phyloP scores from a whole-genome alignment of 2,797 vertebrate species.

The Syndactyla subalaris region DNA sequence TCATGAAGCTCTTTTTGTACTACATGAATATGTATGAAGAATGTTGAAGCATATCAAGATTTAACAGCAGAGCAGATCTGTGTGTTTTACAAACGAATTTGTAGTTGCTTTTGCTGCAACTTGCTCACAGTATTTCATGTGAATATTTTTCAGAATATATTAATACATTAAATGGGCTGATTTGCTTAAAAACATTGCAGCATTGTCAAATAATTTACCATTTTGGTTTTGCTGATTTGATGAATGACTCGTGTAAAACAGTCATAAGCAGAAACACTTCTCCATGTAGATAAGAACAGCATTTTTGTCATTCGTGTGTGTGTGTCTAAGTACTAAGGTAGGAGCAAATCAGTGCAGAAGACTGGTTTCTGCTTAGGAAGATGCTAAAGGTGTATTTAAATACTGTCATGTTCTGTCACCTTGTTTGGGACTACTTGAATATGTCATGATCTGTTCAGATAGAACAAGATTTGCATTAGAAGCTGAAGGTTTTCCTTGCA shows the following conservation, averaged over 20 bases:
- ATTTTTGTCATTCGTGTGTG: background rate
- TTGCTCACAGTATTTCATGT: background rate
- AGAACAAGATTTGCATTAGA: background rate
- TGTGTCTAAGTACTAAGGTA: background rate
- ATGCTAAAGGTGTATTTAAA: background rate
- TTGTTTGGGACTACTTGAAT: background rate
- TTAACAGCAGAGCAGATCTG: background rate
- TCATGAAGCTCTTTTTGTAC: background rate
- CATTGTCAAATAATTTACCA: background rate
- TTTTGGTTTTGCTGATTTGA: conserved; percentile 1
- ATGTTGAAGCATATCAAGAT: background rate
- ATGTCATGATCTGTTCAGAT: background rate
- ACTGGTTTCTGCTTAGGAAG: background rate
- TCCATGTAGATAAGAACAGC: background rate
- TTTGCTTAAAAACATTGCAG: background rate
- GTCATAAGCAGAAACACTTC: background rate
- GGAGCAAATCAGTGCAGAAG: background rate
- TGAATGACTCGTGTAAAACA: background rate
- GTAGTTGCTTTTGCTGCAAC: background rate
- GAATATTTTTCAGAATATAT: background rate
- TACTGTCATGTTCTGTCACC: background rate
- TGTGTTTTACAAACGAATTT: background rate
- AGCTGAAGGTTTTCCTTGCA: background rate
- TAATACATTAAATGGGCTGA: background rate
- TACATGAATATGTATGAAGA: background rate